Conservation (phyloP, 2,797 vertebrate species). For the Molossus molossus region DNA sequence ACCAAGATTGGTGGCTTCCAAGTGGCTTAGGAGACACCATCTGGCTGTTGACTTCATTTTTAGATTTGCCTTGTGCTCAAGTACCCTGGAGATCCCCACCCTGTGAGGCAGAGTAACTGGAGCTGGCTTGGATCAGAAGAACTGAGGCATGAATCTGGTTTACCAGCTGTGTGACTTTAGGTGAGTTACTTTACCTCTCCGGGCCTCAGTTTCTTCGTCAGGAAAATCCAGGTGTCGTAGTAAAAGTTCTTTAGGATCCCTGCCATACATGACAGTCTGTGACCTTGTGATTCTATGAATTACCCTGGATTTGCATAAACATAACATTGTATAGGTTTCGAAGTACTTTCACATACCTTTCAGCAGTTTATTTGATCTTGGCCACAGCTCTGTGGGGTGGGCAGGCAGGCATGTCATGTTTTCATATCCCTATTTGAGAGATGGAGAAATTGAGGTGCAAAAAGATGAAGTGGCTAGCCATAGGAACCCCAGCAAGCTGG, state of each 20-base stretch:
- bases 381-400: conserved; percentile 39
- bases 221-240: not conserved
- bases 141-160: not conserved
- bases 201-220: not conserved
- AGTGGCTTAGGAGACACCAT: not conserved
- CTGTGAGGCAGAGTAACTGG: not conserved
- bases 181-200: not conserved
- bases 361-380: conserved; percentile 49
- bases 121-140: not conserved
- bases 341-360: conserved; percentile 53
- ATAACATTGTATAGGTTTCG: not conserved
- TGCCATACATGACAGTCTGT: not conserved
- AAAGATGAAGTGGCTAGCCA: not conserved
- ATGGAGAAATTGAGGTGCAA: conserved; percentile 11
- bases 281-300: conserved; percentile 58
- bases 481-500: not conserved
- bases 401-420: not conserved
- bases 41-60: conserved; percentile 23
- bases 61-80: not conserved
- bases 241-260: not conserved
- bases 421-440: conserved; percentile 55
- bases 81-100: not conserved
- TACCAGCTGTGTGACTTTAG: not conserved
- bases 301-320: conserved; percentile 69
- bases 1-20: not conserved